Base-by-base conservation (phyloP, 1,140 invertebrate genomes). In the Hyles vespertilio region DNA sequence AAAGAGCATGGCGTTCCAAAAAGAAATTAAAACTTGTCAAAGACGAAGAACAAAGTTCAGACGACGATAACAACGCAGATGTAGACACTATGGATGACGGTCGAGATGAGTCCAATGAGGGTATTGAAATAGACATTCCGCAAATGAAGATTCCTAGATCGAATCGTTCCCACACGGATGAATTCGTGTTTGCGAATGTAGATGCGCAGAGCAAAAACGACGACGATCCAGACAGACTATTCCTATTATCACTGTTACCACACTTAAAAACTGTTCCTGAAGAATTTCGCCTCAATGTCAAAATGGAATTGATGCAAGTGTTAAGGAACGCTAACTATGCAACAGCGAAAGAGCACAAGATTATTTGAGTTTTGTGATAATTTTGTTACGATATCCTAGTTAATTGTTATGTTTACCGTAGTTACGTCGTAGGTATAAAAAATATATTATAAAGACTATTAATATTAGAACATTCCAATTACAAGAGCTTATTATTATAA, bases 281-380 rank as follows among this genome's bases (percentile, higher is more conserved):
- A 48, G 74, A 82, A 40, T 72, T 69, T 43, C 64, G 80, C 1
- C 58, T 89, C 2, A 83, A 81, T 44, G 80, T 78, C 4, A 87
- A 89, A 71, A 81, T 89, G 79, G 84, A 89, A 53, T 53, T 89
- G 53, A 86, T 89, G 86, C 80, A 84, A 66, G 83, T 89, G 11
- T 51, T 89, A 32, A 63, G 75, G 45, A 84, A 84, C 51, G 81
- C 80, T 9, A 84, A 74, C 55, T 78, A 72, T 51, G 69, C 64
- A 48, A 55, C 65, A 5, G 50, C 46, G 1, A 48, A 61, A 32
- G 61, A 75, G 1, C 69, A 81, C 55, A 81, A 81, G 58, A 48
- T 78, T 47, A 66, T 81, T 49, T 84, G 53, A 69, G 4, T 56
- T 40, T 5, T 40, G 36, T 5, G 36, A 40, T 40, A 40, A 40